Evolutionary conservation across 2,888 invertebrate genomes (phyloP), one percentile per base, ranked within the genome.

Genomic region (Hartigia nigra): DNA sequence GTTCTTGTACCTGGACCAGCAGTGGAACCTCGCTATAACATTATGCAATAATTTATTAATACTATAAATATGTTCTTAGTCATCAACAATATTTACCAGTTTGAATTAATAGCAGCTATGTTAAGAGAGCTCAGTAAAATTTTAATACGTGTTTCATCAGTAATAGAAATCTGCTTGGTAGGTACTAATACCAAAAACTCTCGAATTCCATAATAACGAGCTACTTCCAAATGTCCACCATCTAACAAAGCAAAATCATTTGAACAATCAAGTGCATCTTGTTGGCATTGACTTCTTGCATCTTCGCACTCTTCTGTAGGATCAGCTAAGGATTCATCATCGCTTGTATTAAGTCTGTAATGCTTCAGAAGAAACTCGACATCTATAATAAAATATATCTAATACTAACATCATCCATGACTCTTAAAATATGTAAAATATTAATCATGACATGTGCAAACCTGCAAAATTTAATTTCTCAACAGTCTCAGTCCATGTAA

Each of bases 1-100:
- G 94, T 89, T 96, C 96, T 86, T 96, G 94, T 35, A 97, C 94
- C 92, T 98, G 98, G 35, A 98, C 94, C 92, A 99, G 98, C 34
- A 97, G 93, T 34, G 99, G 98, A 82, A 97, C 93, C 81, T 95
- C 94, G 89, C 95, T 95, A 87, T 39, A 92, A 91, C n/a, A 78
- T 76, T 69, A 79, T 12, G 70, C 74, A 76, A 70, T 77, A 74
- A 55, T 74, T 77, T 80, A 12, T 31, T n/a, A 0, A 35, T 1
- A 79, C 11, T 77, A 78, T 31, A n/a, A 55, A 31, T 70, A 77
- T 55, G 12, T 4, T 32, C 31, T 32, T 69, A 35, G 31, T 5
- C 31, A 37, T 9, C 35, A 37, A 75, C 14, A 75, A 75, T 36
- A 34, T 90, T 90, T 90, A 94, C 94, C 96, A 96, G 88, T 94